Base-by-base conservation (phyloP, 2,113 vertebrate species). In the Ceuthmochares aereus region DNA sequence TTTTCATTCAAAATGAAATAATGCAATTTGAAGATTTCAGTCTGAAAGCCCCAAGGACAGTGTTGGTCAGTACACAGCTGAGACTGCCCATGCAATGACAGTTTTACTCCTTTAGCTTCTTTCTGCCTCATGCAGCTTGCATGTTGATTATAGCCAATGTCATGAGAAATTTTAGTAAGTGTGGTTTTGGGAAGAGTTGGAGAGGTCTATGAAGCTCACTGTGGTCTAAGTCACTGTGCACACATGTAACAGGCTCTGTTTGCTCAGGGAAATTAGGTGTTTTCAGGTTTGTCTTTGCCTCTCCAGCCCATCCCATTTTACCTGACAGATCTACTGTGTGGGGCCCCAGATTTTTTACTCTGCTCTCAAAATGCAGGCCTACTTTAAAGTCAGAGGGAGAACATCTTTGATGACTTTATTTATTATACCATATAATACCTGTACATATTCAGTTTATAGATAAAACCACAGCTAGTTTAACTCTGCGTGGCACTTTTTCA, bases 101-200 rank as follows among this genome's bases (percentile, higher is more conserved):
- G 7, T 88, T 85, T 86, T 91, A 30, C 1, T 9, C 47, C 34
- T 72, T 40, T 18, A 58, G n/a, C 22, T 70, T 45, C 45, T 34
- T 79, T 84, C 69, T 87, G 30, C 14, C 30, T 45, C 2, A 0
- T 73, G 69, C 29, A 60, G 32, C 36, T 64, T 60, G 23, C 54
- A 45, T 0, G 0, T 58, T 74, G 52, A 45, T 81, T 0, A 2
- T 14, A 82, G 37, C 14, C 10, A 3, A 32, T 15, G 2, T 62
- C 13, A 13, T 1, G 4, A 49, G 45, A 83, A 1, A 15, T 76
- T 93, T 66, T 80, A 67, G 63, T 70, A 12, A 69, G 23, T 29
- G 14, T 4, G 1, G 64, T 94, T 67, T 64, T 45, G 59, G 75
- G 49, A 77, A 54, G 45, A 74, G 10, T 1, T 63, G 51, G 36